phyloP scores from a whole-genome alignment of 2,797 vertebrate species.

The Vireo griseus region DNA sequence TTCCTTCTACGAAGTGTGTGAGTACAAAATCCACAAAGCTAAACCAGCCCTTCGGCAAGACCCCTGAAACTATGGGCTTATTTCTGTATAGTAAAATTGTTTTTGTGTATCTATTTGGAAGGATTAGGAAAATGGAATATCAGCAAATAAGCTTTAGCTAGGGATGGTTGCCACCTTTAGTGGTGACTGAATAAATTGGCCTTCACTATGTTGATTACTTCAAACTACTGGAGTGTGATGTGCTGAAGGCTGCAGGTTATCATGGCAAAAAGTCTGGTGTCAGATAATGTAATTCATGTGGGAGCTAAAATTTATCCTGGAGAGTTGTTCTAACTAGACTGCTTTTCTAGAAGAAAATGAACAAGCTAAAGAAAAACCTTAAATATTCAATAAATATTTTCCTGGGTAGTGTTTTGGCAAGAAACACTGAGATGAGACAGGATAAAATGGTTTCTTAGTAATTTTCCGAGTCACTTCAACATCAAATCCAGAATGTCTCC shows the following conservation, averaged over 20 bases:
- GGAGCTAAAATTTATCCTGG: neutral
- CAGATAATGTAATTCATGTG: neutral
- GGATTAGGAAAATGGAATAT: neutral
- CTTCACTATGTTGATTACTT: neutral
- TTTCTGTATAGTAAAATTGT: neutral
- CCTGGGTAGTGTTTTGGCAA: neutral
- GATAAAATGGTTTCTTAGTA: neutral
- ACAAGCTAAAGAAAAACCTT: neutral
- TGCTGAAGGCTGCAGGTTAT: neutral
- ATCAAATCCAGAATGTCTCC: neutral
- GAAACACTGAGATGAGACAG: neutral
- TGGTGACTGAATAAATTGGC: neutral
- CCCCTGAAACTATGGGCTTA: neutral
- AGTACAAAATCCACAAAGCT: neutral
- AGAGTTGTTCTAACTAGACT: neutral
- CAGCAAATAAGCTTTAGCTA: neutral
- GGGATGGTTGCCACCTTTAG: neutral
- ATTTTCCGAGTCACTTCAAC: neutral
- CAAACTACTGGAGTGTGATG: neutral
- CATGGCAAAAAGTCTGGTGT: neutral
- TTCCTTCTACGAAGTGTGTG: neutral
- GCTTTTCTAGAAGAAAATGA: neutral
- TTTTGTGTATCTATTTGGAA: neutral
- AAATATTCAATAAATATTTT: neutral
- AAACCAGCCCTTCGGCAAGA: neutral